Evolutionary conservation across 1,140 invertebrate species (phyloP).

Genomic region (Belonocnema kinseyi): DNA sequence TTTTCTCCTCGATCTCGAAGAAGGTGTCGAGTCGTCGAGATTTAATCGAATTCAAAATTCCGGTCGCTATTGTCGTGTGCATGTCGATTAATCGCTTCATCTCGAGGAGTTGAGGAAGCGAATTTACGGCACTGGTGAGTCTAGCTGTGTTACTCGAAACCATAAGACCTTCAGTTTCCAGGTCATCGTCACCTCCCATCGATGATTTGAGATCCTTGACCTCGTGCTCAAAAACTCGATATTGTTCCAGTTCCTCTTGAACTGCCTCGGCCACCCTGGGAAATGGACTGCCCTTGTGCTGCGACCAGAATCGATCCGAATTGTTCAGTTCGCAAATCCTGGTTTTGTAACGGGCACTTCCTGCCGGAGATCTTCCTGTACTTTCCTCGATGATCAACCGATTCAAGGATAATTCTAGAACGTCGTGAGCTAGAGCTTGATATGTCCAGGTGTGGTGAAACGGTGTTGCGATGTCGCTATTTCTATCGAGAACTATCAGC

Average conservation of each 20-base stretch:
- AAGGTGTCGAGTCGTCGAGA: constrained; percentile 94
- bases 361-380: constrained; percentile 74
- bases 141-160: constrained; percentile 96
- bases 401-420: constrained; percentile 94
- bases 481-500: constrained; percentile 94
- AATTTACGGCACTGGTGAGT: constrained; percentile 95
- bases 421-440: constrained; percentile 97
- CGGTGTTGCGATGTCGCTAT: constrained; percentile 97
- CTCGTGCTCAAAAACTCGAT: constrained; percentile 95
- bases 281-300: constrained; percentile 97
- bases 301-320: constrained; percentile 93
- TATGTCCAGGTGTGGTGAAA: constrained; percentile 99
- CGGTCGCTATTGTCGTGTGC: constrained; percentile 98
- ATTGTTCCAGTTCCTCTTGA: constrained; percentile 97
- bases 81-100: constrained; percentile 98
- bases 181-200: constrained; percentile 91
- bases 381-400: constrained; percentile 88
- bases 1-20: constrained; percentile 98
- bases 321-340: constrained; percentile 94
- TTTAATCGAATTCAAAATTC: constrained; percentile 94
- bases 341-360: constrained; percentile 83
- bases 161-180: constrained; percentile 85
- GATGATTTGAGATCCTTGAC: constrained; percentile 95
- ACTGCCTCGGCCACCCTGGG: constrained; percentile 98
- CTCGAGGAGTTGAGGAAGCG: constrained; percentile 96